A percentile compares a stretch with the other conserved stretches of the same genome.
Conservation (phyloP, 2,797 vertebrate genomes). For the Peromyscus attwateri region DNA sequence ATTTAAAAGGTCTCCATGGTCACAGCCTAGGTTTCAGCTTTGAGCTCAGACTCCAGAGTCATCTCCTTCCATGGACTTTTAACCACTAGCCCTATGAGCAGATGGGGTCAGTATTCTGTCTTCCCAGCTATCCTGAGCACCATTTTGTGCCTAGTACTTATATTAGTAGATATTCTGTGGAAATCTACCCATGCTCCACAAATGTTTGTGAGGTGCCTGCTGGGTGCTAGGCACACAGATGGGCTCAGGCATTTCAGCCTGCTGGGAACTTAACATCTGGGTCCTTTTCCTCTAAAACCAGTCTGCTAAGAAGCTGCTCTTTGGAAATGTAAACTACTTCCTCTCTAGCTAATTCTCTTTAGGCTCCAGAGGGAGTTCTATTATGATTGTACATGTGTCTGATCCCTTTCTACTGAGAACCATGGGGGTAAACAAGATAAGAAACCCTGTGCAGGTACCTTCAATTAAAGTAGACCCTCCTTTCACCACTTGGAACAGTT, state of each 20-base stretch:
- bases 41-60: neutral
- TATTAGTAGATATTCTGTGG: neutral
- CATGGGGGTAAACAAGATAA: neutral
- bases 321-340: constrained; percentile 9
- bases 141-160: neutral
- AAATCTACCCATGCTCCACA: neutral
- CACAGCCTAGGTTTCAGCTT: neutral
- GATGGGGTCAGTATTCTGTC: neutral
- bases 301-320: neutral
- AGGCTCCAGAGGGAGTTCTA: neutral
- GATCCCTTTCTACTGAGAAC: constrained; percentile 46
- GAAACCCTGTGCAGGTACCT: neutral
- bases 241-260: neutral
- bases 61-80: neutral
- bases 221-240: neutral
- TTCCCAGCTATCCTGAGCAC: neutral
- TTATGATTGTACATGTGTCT: neutral
- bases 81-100: neutral
- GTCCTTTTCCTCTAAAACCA: neutral
- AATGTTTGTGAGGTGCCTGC: neutral
- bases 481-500: constrained; percentile 19
- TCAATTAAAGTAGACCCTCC: neutral
- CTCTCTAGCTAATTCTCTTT: neutral
- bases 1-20: neutral
- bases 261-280: neutral